These are phyloP conservation scores for Callitettix versicolor DNA, from an alignment of 1,140 invertebrate genomes.

Conservation along the genomic window DNA sequence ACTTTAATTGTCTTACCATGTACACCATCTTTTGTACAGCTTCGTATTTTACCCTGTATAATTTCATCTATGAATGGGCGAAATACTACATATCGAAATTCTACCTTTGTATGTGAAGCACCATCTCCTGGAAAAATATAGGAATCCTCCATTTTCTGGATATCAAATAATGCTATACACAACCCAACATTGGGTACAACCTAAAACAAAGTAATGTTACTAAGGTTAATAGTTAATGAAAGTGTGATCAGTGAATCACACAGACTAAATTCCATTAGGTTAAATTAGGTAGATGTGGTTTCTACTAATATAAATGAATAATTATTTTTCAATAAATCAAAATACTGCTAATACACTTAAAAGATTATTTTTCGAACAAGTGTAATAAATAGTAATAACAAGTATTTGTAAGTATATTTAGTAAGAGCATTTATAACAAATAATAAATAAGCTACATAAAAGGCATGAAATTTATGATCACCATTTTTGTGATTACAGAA, in stretches of 20 bases:
- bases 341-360: background rate
- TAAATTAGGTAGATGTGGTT: too few relatives aligned
- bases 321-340: background rate
- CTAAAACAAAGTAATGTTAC: conserved; percentile 40
- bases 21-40: conserved; percentile 83
- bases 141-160: conserved; percentile 75
- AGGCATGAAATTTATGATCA: too few relatives aligned
- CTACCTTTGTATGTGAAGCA: conserved; percentile 82
- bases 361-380: background rate
- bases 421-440: too few relatives aligned
- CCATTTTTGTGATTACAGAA: too few relatives aligned
- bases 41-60: conserved; percentile 81
- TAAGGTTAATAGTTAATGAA: background rate
- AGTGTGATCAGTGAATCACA: background rate
- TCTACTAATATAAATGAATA: background rate
- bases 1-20: conserved; percentile 47
- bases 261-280: background rate
- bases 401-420: too few relatives aligned
- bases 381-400: background rate
- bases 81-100: conserved; percentile 88
- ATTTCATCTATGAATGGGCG: conserved; percentile 88
- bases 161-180: conserved; percentile 84
- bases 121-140: conserved; percentile 90
- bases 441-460: too few relatives aligned
- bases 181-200: conserved; percentile 87